Evolutionary conservation across 2,113 vertebrate species (phyloP).

Genomic region (Syrrhaptes paradoxus): DNA sequence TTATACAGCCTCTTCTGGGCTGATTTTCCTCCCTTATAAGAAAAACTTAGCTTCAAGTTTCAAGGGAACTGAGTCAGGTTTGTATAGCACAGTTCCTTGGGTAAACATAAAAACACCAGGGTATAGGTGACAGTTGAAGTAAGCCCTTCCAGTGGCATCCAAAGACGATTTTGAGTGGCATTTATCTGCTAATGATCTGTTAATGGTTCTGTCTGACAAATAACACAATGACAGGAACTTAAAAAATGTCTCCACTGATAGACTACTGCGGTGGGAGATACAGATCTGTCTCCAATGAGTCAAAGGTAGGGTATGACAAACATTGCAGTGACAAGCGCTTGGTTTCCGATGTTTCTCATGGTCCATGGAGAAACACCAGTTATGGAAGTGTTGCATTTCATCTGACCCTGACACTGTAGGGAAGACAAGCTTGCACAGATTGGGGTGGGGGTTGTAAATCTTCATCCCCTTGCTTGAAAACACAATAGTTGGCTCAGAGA

Average conservation of each 20-base stretch:
- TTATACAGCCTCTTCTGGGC: neutral
- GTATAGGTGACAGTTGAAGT: neutral
- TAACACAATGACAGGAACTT: neutral
- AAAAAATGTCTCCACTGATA: constrained; percentile 6
- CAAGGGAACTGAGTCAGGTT: neutral
- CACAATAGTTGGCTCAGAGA: constrained; percentile 51
- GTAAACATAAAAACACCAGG: neutral
- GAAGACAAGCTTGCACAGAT: neutral
- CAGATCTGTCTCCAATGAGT: constrained; percentile 1
- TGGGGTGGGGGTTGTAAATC: neutral
- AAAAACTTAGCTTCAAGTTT: neutral
- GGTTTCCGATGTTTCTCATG: neutral
- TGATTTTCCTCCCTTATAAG: neutral
- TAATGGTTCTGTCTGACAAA: constrained; percentile 13
- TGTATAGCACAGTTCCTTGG: neutral
- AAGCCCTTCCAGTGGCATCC: neutral
- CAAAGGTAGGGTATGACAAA: constrained; percentile 34
- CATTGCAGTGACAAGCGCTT: neutral
- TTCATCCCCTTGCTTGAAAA: neutral
- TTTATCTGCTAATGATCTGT: neutral
- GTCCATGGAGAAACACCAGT: constrained; percentile 40
- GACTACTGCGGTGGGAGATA: constrained; percentile 14
- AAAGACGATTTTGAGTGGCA: neutral
- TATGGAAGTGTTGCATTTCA: constrained; percentile 53
- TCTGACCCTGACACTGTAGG: neutral